Percentiles rank a stretch among this genome's conserved stretches.
Conservation (phyloP, 2,888 invertebrate genomes). For the Coleophora flavipennella region DNA sequence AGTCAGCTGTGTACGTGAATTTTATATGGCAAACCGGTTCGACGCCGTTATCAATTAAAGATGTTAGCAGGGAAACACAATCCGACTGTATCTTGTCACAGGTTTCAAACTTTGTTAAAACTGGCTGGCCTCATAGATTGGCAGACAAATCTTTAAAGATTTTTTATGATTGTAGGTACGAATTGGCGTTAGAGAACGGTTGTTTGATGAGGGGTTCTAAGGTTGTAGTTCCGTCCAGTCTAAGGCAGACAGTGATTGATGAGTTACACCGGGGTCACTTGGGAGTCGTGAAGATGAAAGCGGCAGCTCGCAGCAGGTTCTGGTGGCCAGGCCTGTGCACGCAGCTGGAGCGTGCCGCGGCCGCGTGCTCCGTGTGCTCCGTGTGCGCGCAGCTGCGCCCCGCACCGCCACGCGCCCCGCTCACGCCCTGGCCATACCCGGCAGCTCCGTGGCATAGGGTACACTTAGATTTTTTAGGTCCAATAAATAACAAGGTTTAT, state of each 20-base stretch:
- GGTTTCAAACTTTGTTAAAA: too few relatives aligned
- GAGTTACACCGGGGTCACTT: conserved; percentile 2
- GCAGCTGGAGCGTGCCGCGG: neutral
- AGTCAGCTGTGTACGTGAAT: neutral
- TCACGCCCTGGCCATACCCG: conserved; percentile 4
- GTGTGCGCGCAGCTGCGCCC: conserved; percentile 1
- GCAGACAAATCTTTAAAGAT: neutral
- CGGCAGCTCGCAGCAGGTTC: conserved; percentile 1
- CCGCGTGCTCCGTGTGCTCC: neutral
- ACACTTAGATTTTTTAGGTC: conserved; percentile 15
- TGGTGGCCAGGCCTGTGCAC: conserved; percentile 3
- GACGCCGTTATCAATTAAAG: neutral
- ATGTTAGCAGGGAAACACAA: neutral
- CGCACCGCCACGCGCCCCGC: conserved; percentile 1
- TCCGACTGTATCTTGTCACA: neutral
- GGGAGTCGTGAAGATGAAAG: conserved; percentile 1
- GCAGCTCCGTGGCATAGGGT: neutral
- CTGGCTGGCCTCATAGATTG: too few relatives aligned
- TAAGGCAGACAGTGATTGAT: neutral
- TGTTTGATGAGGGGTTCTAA: conserved; percentile 2
- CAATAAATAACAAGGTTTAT: conserved; percentile 7
- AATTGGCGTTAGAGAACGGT: conserved; percentile 1
- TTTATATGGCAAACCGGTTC: neutral
- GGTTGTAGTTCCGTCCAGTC: neutral
- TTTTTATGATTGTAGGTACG: neutral